These are phyloP conservation scores for Auanema freiburgensis DNA, from an alignment of 2,888 invertebrate genomes.

Conservation along the genomic window DNA sequence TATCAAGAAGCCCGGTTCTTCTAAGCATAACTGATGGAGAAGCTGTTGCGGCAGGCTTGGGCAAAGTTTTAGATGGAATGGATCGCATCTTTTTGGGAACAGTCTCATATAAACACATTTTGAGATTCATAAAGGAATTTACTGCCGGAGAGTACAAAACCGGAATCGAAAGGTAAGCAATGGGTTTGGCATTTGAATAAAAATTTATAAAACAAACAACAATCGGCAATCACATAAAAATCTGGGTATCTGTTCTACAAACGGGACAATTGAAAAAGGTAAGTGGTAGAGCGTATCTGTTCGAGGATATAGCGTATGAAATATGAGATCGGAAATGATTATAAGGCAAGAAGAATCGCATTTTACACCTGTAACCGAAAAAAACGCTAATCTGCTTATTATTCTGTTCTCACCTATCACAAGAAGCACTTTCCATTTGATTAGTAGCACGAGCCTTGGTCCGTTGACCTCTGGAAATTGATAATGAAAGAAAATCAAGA, in stretches of 20 bases:
- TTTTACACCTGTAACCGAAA: conserved; percentile 6
- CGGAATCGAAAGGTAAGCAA: not conserved
- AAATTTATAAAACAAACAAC: not conserved
- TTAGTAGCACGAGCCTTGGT: conserved; percentile 7
- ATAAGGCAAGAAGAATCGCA: conserved; percentile 15
- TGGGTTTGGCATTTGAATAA: no score
- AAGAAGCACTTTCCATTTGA: conserved; percentile 16
- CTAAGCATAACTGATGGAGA: no score
- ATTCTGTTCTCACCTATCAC: conserved; percentile 3
- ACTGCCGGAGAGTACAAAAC: not conserved
- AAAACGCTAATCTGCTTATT: not conserved
- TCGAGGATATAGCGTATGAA: conserved; percentile 9
- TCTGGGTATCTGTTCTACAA: conserved; percentile 13
- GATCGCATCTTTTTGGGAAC: no score
- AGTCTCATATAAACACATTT: not conserved
- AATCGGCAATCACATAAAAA: not conserved
- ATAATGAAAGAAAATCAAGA: not conserved
- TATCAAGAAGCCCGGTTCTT: no score
- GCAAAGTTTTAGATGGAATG: no score
- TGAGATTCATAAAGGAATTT: not conserved
- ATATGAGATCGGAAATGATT: conserved; percentile 12
- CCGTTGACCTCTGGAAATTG: conserved; percentile 9
- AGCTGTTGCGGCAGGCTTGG: no score
- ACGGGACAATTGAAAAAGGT: conserved; percentile 15
- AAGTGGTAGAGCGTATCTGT: conserved; percentile 2